These are phyloP conservation scores for Anabas testudineus DNA, from an alignment of 2,797 vertebrate species.

Conservation along the genomic window DNA sequence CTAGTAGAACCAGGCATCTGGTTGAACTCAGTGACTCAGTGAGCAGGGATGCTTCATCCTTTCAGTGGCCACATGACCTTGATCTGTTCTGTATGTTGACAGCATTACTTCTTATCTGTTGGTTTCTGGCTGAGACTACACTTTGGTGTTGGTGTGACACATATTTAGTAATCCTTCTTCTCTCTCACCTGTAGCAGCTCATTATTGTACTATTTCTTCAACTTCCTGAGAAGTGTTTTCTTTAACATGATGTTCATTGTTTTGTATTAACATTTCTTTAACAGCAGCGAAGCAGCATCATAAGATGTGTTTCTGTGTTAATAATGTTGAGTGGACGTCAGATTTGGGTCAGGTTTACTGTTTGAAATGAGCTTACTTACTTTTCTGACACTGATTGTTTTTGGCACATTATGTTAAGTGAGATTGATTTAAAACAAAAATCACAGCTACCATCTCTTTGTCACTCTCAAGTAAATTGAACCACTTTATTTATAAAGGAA, in stretches of 20 bases:
- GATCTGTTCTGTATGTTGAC: not conserved
- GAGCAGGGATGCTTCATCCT: too few relatives aligned
- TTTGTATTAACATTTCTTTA: not conserved
- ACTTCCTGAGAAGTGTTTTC: too few relatives aligned
- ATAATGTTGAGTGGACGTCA: not conserved
- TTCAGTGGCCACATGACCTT: too few relatives aligned
- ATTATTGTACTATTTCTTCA: accelerated
- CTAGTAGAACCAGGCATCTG: too few relatives aligned
- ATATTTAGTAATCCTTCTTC: not conserved
- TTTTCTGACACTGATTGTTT: not conserved
- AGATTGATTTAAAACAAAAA: conserved; percentile 1
- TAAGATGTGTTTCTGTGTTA: not conserved
- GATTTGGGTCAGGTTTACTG: not conserved
- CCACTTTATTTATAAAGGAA: too few relatives aligned
- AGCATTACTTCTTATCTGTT: not conserved
- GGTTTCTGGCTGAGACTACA: not conserved
- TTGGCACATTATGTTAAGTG: not conserved
- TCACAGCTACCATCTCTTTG: too few relatives aligned
- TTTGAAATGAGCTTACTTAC: not conserved
- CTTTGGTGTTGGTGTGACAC: not conserved
- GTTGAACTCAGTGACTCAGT: too few relatives aligned
- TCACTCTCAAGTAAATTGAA: not conserved
- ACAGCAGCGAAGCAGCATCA: not conserved
- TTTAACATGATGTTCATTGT: not conserved
- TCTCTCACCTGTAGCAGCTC: not conserved